Percentiles rank a stretch among this genome's conserved stretches.
Conservation (phyloP, 1,140 invertebrate genomes). For the Zaprionus ornatus region DNA sequence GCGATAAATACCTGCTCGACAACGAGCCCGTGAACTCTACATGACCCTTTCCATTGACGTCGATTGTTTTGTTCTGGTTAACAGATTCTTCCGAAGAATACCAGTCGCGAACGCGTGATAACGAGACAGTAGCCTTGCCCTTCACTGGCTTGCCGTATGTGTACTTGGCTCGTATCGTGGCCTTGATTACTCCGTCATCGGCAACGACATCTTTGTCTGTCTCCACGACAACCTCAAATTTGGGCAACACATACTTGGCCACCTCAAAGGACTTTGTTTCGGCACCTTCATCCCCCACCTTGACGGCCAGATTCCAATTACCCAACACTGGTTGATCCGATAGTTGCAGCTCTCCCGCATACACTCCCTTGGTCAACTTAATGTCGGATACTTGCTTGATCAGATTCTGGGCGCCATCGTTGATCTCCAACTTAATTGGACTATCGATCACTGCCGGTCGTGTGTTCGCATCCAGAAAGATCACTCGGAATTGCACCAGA, state of each 20-base stretch:
- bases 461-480: slow-evolving; percentile 91
- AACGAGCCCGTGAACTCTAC: slow-evolving; percentile 88
- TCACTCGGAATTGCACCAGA: slow-evolving; percentile 92
- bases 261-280: slow-evolving; percentile 72
- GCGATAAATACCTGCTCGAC: slow-evolving; percentile 48
- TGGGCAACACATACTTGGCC: slow-evolving; percentile 96
- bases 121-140: slow-evolving; percentile 89
- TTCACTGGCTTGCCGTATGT: slow-evolving; percentile 90
- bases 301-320: slow-evolving; percentile 93
- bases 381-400: slow-evolving; percentile 91
- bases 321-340: slow-evolving; percentile 94
- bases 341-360: slow-evolving; percentile 90
- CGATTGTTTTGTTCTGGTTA: slow-evolving; percentile 86
- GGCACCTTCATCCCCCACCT: slow-evolving; percentile 53
- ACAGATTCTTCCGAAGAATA: background rate
- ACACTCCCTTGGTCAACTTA: slow-evolving; percentile 89
- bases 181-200: slow-evolving; percentile 90
- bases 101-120: slow-evolving; percentile 83
- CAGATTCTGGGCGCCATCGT: slow-evolving; percentile 67
- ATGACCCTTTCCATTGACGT: slow-evolving; percentile 89
- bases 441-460: slow-evolving; percentile 85
- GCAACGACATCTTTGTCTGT: slow-evolving; percentile 92
- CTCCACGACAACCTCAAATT: slow-evolving; percentile 94
- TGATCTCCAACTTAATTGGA: slow-evolving; percentile 56
- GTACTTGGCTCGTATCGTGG: slow-evolving; percentile 90